phyloP scores from a whole-genome alignment of 2,113 vertebrate genomes.

The Bothrops jararaca region DNA sequence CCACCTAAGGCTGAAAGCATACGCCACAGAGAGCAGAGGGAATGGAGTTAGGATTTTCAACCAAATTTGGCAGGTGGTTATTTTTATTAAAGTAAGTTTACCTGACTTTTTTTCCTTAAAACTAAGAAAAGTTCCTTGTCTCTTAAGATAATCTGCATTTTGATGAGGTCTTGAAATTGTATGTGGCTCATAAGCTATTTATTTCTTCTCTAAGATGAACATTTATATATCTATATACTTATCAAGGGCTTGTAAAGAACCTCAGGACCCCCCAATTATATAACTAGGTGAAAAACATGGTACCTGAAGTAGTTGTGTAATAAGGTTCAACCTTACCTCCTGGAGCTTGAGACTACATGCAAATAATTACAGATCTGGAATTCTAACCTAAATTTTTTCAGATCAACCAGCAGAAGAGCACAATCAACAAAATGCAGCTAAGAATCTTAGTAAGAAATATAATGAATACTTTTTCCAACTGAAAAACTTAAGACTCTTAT shows the following conservation, averaged over 20 bases:
- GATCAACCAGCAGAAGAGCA: background rate
- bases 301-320: background rate
- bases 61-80: background rate
- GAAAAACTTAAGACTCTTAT: background rate
- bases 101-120: background rate
- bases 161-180: background rate
- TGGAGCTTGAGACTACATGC: background rate
- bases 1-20: background rate
- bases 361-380: background rate
- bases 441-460: background rate
- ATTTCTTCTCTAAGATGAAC: background rate
- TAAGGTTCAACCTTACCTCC: background rate
- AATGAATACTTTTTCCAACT: background rate
- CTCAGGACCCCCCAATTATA: background rate
- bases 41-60: background rate
- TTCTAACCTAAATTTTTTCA: background rate
- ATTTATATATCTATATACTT: background rate
- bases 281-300: background rate
- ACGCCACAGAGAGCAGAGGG: background rate
- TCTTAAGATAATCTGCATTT: background rate
- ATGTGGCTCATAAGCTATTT: background rate
- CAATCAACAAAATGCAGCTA: background rate
- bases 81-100: background rate
- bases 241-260: background rate
- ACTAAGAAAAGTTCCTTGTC: background rate